Evolutionary conservation across 1,140 invertebrate species (phyloP), one percentile per base, ranked within the genome.

Genomic region (Orius insidiosus): DNA sequence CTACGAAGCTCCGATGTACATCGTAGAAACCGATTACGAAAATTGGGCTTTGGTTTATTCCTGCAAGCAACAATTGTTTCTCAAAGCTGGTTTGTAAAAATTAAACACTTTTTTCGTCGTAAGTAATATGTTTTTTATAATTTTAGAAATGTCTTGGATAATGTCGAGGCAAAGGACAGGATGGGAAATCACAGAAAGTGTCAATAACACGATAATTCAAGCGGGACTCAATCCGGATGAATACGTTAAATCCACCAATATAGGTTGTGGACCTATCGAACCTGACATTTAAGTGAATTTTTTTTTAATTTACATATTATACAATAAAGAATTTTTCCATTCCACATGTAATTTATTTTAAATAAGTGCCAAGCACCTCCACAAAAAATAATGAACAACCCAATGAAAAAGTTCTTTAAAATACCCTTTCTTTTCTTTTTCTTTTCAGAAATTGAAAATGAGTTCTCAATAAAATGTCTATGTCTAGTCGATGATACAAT

Each of bases 71-170:
- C 38, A 40, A 40, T 18, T 40, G 9, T 40, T 40, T 40, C 15
- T 40, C 2, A 40, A 40, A 18, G 13, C 18, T 5, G 38, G 38
- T 40, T 4, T 6, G 16, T 40, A 4, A 36, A 36, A 5, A 15
- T 36, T 3, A 36, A 36, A 36, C 5, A 5, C n/a, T 36, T 13
- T 15, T 36, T 13, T 15, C n/a, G n/a, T n/a, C n/a, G n/a, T n/a
- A n/a, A n/a, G n/a, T 36, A 13, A 11, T 4, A 4, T 36, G 9
- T 15, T 36, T 36, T 15, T 13, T 13, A 13, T 11, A n/a, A n/a
- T 40, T 40, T 15, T 18, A 40, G 38, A 40, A 18, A 15, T 40
- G 38, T 40, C 38, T 40, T 40, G 38, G 38, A 40, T 18, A 5
- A 10, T 40, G 2, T 15, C 38, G 9, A 13, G 38, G 5, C 13